Percentiles rank a stretch among this genome's conserved stretches.
These are phyloP conservation scores for Holacanthella duospinosa DNA, from an alignment of 2,888 invertebrate species.

Conservation along the genomic window DNA sequence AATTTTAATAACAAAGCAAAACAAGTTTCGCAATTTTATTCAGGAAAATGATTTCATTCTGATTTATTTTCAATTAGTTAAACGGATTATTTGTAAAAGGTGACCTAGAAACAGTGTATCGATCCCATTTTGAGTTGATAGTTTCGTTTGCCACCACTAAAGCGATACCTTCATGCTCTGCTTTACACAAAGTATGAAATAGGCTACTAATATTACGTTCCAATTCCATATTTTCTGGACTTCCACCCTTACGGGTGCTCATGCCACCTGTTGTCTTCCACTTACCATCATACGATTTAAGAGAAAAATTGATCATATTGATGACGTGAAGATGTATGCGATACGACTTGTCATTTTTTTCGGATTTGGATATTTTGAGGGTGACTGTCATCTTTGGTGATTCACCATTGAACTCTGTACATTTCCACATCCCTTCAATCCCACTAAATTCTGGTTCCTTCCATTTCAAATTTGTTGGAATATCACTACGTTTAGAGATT, in stretches of 20 bases:
- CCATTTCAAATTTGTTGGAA: not conserved
- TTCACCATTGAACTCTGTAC: not conserved
- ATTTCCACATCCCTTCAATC: constrained; percentile 11
- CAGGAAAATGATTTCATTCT: too few species aligned
- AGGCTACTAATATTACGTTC: constrained; percentile 5
- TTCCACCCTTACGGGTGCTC: constrained; percentile 12
- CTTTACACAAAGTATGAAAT: not conserved
- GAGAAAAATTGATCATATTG: not conserved
- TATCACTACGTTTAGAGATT: not conserved
- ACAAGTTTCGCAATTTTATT: too few species aligned
- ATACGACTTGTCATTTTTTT: not conserved
- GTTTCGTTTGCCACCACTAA: not conserved
- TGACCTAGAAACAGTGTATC: not conserved
- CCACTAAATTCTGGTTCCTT: not conserved
- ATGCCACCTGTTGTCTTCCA: constrained; percentile 4
- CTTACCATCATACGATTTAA: not conserved
- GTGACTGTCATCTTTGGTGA: not conserved
- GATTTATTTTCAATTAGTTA: not conserved
- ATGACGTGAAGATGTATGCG: constrained; percentile 3
- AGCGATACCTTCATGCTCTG: not conserved
- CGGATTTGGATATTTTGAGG: not conserved
- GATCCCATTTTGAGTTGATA: not conserved
- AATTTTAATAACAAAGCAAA: too few species aligned
- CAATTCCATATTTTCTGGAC: constrained; percentile 8
- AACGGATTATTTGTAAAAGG: not conserved